Evolutionary conservation across 1,140 invertebrate genomes (phyloP).

Genomic region (Gonioctena quinquepunctata): DNA sequence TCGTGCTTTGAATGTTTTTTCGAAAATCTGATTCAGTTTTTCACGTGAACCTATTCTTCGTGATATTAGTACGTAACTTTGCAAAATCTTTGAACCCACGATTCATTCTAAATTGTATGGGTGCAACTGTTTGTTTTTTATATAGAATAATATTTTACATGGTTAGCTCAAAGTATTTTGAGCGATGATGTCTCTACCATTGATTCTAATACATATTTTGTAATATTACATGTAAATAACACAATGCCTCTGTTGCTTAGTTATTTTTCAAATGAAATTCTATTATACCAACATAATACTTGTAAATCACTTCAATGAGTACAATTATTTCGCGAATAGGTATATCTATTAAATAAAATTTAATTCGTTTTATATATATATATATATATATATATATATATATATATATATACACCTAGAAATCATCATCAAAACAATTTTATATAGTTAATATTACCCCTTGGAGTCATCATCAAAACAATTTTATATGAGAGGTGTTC

Average conservation of each 20-base stretch:
- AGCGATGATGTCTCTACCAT: slow-evolving; percentile 34
- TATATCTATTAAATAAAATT: background rate
- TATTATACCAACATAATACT: background rate
- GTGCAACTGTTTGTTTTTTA: slow-evolving; percentile 38
- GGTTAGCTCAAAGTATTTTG: slow-evolving; percentile 39
- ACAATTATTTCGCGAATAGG: background rate
- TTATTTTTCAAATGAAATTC: background rate
- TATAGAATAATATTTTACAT: slow-evolving; percentile 11
- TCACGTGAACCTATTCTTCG: no score
- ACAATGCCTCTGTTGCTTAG: slow-evolving; percentile 33
- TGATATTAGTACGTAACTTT: slow-evolving; percentile 35
- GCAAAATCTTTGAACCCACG: slow-evolving; percentile 34
- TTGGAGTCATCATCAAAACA: no score
- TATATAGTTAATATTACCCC: no score
- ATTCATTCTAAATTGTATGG: slow-evolving; percentile 39
- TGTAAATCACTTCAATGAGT: background rate
- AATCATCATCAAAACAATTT: no score
- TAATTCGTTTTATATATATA: no score
- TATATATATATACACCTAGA: background rate
- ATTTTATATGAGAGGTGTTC: no score
- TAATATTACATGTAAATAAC: slow-evolving; percentile 40
- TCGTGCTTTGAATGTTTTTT: background rate
- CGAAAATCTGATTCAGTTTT: background rate
- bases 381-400: background rate
- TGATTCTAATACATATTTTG: slow-evolving; percentile 39